Evolutionary conservation across 2,888 invertebrate species (phyloP), one percentile per base, ranked within the genome.

Genomic region (Hemicrepidius hirtus): DNA sequence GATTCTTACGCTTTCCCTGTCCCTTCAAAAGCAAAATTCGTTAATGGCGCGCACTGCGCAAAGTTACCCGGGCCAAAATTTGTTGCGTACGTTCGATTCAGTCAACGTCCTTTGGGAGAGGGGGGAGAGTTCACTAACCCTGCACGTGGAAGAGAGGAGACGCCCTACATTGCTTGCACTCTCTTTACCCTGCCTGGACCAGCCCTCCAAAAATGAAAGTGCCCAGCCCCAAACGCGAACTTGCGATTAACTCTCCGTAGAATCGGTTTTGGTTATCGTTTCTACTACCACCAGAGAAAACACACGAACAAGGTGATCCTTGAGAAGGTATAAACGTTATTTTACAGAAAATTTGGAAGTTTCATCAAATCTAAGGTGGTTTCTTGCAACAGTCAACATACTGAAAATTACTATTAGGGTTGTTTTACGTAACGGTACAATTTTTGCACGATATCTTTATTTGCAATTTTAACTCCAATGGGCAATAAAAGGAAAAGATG

Each of bases 161-260:
- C 69, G 67, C 71, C 69, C 73, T 70, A 75, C 75, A 71, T 75
- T 73, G 68, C 75, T 67, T 63, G 57, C 71, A 68, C 66, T 65
- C 65, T 68, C 68, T 66, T 65, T 68, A 57, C 64, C 65, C 67
- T 69, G 50, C 66, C 69, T 63, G 67, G 77, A 73, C 73, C 74
- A 74, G 35, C 77, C 76, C 76, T 75, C 74, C 69, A 72, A 75
- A 77, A 77, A 73, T 40, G 76, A 77, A 75, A 77, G 77, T 77
- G 73, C 71, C 70, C 75, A 73, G 40, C 69, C 71, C 65, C 40
- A 40, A 60, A 60, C 44, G 28, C 60, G 21, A 60, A 44, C 60
- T 28, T 55, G 50, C 50, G 28, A 50, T 50, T 50, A 50, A 50
- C 32, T 28, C 55, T n/a, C n/a, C 20, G 49, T 49, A 40, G 40